Conservation (phyloP, 2,888 invertebrate species). For the Thereva unica region DNA sequence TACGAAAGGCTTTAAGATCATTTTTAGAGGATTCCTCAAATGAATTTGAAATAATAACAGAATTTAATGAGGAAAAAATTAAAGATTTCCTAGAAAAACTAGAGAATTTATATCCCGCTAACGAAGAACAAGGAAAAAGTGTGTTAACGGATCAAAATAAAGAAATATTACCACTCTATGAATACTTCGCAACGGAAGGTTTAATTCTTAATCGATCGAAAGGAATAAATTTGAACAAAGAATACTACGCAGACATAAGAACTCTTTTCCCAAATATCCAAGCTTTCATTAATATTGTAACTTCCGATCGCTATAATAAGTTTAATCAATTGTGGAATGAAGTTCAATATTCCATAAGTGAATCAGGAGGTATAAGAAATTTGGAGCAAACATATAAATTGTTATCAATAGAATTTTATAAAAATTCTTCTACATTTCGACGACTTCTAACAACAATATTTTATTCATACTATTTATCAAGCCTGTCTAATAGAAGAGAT, state of each 20-base stretch:
- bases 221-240: conserved; percentile 2
- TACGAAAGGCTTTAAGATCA: too few species aligned
- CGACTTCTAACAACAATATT: conserved; percentile 44
- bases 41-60: too few species aligned
- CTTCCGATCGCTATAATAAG: conserved; percentile 40
- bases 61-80: too few species aligned
- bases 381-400: conserved; percentile 44
- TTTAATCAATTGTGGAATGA: conserved; percentile 44
- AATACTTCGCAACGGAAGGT: conserved; percentile 42
- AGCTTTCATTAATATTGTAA: background rate
- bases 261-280: background rate
- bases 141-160: too few species aligned
- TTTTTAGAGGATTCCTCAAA: too few species aligned
- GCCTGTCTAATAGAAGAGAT: conserved; percentile 47
- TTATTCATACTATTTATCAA: conserved; percentile 47
- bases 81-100: too few species aligned
- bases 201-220: conserved; percentile 3
- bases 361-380: conserved; percentile 35
- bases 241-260: conserved; percentile 12
- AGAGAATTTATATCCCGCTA: too few species aligned
- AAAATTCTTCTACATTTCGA: conserved; percentile 49
- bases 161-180: conserved; percentile 39
- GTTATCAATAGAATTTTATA: conserved; percentile 48
- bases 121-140: too few species aligned
- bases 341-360: conserved; percentile 40